phyloP scores from a whole-genome alignment of 1,140 invertebrate species.

The Neotoxoptera formosana region DNA sequence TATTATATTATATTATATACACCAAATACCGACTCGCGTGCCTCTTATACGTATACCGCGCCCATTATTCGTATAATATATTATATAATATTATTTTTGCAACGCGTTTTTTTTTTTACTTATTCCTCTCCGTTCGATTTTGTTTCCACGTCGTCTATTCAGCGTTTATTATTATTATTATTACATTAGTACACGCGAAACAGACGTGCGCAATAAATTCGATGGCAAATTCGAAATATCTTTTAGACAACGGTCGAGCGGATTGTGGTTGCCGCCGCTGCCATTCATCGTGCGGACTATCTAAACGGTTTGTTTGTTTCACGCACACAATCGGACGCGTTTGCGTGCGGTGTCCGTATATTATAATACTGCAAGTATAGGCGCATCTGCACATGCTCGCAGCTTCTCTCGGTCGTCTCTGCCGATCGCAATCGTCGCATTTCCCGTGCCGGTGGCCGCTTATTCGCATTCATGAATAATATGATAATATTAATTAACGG shows the following conservation, averaged over 20 bases:
- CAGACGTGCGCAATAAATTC: neutral
- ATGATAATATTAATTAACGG: slow-evolving; percentile 33
- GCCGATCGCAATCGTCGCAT: neutral
- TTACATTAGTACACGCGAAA: neutral
- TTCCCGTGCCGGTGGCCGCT: neutral
- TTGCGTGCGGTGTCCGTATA: neutral
- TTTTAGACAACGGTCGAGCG: neutral
- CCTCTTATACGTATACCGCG: neutral
- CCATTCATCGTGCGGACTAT: neutral
- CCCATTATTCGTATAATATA: neutral
- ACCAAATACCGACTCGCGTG: slow-evolving; percentile 23
- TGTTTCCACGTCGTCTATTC: neutral
- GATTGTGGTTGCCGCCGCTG: neutral
- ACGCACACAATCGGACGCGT: slow-evolving; percentile 22
- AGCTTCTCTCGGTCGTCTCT: neutral
- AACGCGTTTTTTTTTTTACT: neutral
- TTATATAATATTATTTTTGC: neutral
- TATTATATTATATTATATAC: neutral
- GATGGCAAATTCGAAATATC: slow-evolving; percentile 21
- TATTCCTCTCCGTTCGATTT: neutral
- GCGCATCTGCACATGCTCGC: neutral
- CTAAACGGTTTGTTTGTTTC: neutral
- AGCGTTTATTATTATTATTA: neutral
- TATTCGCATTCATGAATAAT: slow-evolving; percentile 28
- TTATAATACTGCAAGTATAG: slow-evolving; percentile 1